Evolutionary conservation across 53 echinoderm and acorn worm genomes (phyloP), one percentile per base, ranked within the genome.

Genomic region (Glandiceps talaboti): DNA sequence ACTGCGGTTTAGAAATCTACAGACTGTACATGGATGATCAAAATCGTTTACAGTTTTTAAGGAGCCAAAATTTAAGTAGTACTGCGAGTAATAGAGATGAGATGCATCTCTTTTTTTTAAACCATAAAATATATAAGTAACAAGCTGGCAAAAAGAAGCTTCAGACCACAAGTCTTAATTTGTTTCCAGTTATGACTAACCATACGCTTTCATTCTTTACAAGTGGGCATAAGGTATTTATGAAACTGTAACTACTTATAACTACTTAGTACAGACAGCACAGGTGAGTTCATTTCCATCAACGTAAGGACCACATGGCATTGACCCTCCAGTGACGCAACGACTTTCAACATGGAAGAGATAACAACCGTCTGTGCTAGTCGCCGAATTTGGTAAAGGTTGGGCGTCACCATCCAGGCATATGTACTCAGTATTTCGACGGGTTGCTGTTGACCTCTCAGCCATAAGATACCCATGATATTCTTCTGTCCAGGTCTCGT

Each of bases 21-120:
- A 90, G 25, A 90, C 84, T 28, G 90, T 81, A 75, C 90, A 90
- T 10, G 83, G 73, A 0, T 79, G 80, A 20, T 76, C 80, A 1
- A 81, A 77, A 31, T 84, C 84, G 28, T 85, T 73, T n/a, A n/a
- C n/a, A n/a, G n/a, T n/a, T n/a, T n/a, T n/a, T n/a, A n/a, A n/a
- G n/a, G n/a, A n/a, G n/a, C n/a, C n/a, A 27, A 74, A 79, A 0
- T 45, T 76, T n/a, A n/a, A n/a, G n/a, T n/a, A n/a, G n/a, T n/a
- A n/a, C n/a, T n/a, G n/a, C n/a, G n/a, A n/a, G n/a, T n/a, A n/a
- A n/a, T n/a, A n/a, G n/a, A n/a, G n/a, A n/a, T n/a, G n/a, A n/a
- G n/a, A n/a, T n/a, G n/a, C n/a, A n/a, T n/a, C n/a, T n/a, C n/a
- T n/a, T n/a, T n/a, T n/a, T n/a, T n/a, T n/a, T n/a, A n/a, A n/a